Conservation (phyloP, 2,888 invertebrate species). For the Drosophila tanythrix region DNA sequence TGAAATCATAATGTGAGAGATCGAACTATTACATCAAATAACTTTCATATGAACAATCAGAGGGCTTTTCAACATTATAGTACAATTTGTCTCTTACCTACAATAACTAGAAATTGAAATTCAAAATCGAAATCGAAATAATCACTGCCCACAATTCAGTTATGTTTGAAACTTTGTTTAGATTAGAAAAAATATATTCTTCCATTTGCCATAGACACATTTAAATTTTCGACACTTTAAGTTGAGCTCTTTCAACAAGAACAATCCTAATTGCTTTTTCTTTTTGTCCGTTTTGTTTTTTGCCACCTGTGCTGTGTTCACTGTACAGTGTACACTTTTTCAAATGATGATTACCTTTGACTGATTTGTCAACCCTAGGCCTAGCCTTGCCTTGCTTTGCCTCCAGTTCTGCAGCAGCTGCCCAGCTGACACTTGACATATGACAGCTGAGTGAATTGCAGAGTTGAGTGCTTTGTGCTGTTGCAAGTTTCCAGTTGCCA, state of each 20-base stretch:
- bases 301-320: constrained; percentile 5
- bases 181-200: too few relatives aligned
- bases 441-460: constrained; percentile 28
- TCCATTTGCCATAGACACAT: not conserved
- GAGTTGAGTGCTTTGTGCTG: constrained; percentile 33
- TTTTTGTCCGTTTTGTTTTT: not conserved
- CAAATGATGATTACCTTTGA: constrained; percentile 14
- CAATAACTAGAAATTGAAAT: too few relatives aligned
- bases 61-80: not conserved
- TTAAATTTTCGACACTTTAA: not conserved
- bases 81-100: too few relatives aligned
- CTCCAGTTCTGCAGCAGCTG: constrained; percentile 8
- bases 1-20: not conserved
- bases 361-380: constrained; percentile 33
- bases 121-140: not conserved
- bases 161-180: not conserved
- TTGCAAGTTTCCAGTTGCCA: constrained; percentile 18
- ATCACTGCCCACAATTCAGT: not conserved
- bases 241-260: not conserved
- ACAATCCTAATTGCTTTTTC: not conserved
- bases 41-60: not conserved
- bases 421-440: constrained; percentile 44
- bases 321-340: constrained; percentile 21
- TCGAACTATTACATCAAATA: not conserved
- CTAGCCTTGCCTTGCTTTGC: not conserved